A percentile compares a stretch with the other conserved stretches of the same genome.
phyloP scores from a whole-genome alignment of 2,888 invertebrate genomes.

The Alcis repandata region DNA sequence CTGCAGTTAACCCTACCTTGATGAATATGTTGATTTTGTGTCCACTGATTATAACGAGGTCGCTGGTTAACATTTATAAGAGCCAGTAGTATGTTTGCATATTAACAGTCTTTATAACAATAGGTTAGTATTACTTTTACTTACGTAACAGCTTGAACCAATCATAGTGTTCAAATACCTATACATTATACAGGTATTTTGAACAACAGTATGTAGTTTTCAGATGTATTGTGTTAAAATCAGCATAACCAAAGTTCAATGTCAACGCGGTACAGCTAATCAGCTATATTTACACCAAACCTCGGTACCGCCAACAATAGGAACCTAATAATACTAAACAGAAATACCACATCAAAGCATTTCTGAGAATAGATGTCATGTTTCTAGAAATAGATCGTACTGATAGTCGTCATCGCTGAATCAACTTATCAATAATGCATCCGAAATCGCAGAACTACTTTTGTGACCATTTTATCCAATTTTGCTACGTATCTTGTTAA shows the following conservation, averaged over 20 bases:
- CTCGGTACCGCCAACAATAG: neutral
- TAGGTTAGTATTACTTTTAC: too few relatives aligned
- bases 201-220: neutral
- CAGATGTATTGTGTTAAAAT: neutral
- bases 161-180: too few relatives aligned
- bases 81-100: too few relatives aligned
- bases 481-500: neutral
- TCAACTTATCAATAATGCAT: constrained; percentile 21
- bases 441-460: constrained; percentile 5
- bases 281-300: neutral
- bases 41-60: neutral
- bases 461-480: neutral
- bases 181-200: neutral
- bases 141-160: too few relatives aligned
- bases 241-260: neutral
- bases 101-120: too few relatives aligned
- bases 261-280: neutral
- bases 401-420: constrained; percentile 12
- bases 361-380: constrained; percentile 13
- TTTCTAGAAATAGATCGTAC: constrained; percentile 8
- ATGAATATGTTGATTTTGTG: constrained; percentile 1
- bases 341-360: neutral
- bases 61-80: neutral
- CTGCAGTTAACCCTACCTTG: neutral
- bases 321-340: neutral